Evolutionary conservation across 2,888 invertebrate genomes (phyloP), one percentile per base, ranked within the genome.

Genomic region (Oasisia sp.): DNA sequence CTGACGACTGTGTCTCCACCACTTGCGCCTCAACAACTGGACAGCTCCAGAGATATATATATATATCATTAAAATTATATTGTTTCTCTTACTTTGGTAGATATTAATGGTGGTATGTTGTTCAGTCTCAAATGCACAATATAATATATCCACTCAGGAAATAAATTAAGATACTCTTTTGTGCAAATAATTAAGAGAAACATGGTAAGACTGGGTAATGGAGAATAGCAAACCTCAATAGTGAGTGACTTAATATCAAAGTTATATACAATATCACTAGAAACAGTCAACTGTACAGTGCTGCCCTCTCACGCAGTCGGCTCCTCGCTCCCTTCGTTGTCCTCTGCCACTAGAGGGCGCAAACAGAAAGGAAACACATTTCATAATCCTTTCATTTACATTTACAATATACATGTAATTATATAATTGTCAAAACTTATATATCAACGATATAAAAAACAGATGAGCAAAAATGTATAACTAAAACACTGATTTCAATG

Each of bases 91-190:
- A 19, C 38, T 38, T 38, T 38, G 38, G 38, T 38, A 27, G 74
- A 7, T 27, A 27, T 74, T 74, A 74, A n/a, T 74, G n/a, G 74
- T 27, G 19, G 38, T 19, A 7, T 2, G n/a, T 74, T n/a, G 74
- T 74, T 74, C 74, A 27, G 74, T 27, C 74, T 74, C 14, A 27
- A 27, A 19, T 74, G 74, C 74, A 74, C 27, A 19, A 74, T 74
- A 74, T 74, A 74, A 56, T 74, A n/a, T n/a, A 74, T 74, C 74
- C 74, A 74, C n/a, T 74, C 74, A 74, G 74, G 74, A 74, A 74
- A 74, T 74, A 74, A 74, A 19, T 74, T 74, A 74, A 74, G 19
- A 74, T 74, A 74, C n/a, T 27, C 74, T n/a, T 74, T 2, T 74
- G 74, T 19, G 27, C 74, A 19, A 19, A 27, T 7, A 27, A 19